Conservation (phyloP, 1,140 invertebrate genomes). For the Steinernema khuongi region DNA sequence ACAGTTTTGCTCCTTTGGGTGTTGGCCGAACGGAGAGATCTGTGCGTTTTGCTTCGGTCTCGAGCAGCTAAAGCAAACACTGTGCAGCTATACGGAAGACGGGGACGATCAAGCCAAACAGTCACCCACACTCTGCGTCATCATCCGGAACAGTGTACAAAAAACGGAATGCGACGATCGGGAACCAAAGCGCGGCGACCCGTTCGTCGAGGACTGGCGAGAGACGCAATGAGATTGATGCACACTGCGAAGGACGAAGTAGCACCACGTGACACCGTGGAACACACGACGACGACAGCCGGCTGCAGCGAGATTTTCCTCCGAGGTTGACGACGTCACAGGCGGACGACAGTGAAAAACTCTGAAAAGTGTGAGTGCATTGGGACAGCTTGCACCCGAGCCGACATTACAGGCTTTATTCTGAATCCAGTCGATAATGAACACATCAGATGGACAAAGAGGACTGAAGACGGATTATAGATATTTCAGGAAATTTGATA, state of each 20-base stretch:
- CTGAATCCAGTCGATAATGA: background rate
- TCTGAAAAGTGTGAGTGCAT: no score
- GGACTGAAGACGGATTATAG: background rate
- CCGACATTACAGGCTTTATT: constrained; percentile 12
- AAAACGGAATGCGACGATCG: background rate
- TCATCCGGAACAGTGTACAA: background rate
- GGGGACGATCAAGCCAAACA: background rate
- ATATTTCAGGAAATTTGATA: background rate
- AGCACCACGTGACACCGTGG: constrained; percentile 14
- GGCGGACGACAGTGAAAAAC: no score
- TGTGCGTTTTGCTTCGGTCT: no score
- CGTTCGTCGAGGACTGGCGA: background rate
- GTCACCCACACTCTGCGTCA: constrained; percentile 8
- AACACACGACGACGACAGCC: background rate
- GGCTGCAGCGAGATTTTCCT: background rate
- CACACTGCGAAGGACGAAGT: background rate
- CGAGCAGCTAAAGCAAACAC: background rate
- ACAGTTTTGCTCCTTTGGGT: background rate
- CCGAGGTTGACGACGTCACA: no score
- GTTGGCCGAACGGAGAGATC: background rate
- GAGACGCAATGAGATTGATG: background rate
- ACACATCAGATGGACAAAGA: background rate
- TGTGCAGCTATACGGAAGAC: constrained; percentile 10
- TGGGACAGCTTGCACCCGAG: no score
- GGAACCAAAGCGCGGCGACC: background rate